Evolutionary conservation across 1,140 invertebrate genomes (phyloP).

Genomic region (Leucophenga varia): DNA sequence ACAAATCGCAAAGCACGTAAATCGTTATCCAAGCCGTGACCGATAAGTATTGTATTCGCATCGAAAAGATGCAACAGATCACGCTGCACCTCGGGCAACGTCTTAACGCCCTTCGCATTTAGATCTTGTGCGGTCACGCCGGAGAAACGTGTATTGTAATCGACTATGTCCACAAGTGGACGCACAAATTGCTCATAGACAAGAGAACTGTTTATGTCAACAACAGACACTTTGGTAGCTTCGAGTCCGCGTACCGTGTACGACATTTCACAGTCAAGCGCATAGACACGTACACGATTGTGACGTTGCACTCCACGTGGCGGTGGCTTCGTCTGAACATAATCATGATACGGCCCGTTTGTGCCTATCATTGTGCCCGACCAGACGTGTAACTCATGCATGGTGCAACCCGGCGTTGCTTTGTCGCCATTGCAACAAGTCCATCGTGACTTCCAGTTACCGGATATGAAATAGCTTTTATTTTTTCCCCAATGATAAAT

Average conservation of each 20-base stretch:
- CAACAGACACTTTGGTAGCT: slow-evolving; percentile 78
- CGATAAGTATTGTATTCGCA: slow-evolving; percentile 86
- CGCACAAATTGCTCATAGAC: slow-evolving; percentile 81
- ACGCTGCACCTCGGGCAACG: slow-evolving; percentile 77
- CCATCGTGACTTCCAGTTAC: slow-evolving; percentile 47
- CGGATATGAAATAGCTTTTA: slow-evolving; percentile 32
- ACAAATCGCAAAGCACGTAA: slow-evolving; percentile 80
- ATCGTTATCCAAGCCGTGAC: slow-evolving; percentile 94
- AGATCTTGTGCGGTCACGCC: slow-evolving; percentile 76
- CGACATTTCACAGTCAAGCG: slow-evolving; percentile 92
- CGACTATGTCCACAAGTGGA: slow-evolving; percentile 74
- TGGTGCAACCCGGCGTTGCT: slow-evolving; percentile 44
- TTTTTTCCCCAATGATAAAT: slow-evolving; percentile 80
- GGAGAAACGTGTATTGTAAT: slow-evolving; percentile 86
- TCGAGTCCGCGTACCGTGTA: slow-evolving; percentile 82
- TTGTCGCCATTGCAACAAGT: slow-evolving; percentile 59
- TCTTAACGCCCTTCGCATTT: slow-evolving; percentile 61
- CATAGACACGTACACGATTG: slow-evolving; percentile 62
- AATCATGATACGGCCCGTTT: slow-evolving; percentile 71
- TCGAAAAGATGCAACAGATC: slow-evolving; percentile 78
- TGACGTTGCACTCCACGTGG: background rate
- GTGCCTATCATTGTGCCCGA: slow-evolving; percentile 65
- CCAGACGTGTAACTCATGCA: slow-evolving; percentile 71
- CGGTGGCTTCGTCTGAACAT: slow-evolving; percentile 56
- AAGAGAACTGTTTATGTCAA: slow-evolving; percentile 68